These are phyloP conservation scores for Lepus americanus DNA, from an alignment of 2,113 vertebrate genomes.

Conservation along the genomic window DNA sequence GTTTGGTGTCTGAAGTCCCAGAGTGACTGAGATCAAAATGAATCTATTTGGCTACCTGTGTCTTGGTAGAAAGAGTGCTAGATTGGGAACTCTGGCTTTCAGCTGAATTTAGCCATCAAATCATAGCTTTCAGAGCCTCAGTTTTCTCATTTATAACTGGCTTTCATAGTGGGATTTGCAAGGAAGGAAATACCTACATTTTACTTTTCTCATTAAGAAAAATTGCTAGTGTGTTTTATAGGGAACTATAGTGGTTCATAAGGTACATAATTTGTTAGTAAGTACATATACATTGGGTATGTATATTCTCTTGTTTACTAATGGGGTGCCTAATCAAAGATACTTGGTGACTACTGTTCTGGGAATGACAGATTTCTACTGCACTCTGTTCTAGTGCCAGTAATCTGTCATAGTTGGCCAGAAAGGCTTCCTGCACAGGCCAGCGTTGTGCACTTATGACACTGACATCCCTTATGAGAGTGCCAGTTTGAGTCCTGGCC, in stretches of 20 bases:
- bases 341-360: neutral
- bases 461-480: too few relatives aligned
- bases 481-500: too few relatives aligned
- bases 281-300: neutral
- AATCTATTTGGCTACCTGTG: neutral
- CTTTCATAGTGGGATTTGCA: neutral
- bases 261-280: neutral
- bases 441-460: too few relatives aligned
- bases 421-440: neutral
- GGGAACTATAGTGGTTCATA: neutral
- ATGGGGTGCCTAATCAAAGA: neutral
- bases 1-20: neutral
- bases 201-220: constrained; percentile 26
- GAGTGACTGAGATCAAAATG: constrained; percentile 14
- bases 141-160: constrained; percentile 13
- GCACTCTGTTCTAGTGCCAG: neutral
- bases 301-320: neutral
- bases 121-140: neutral
- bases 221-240: constrained; percentile 9
- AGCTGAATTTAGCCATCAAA: neutral
- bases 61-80: constrained; percentile 13
- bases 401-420: neutral
- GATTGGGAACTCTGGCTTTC: neutral
- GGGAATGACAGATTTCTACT: neutral
- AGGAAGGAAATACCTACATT: neutral